Evolutionary conservation across 1,140 invertebrate genomes (phyloP), one percentile per base, ranked within the genome.

Genomic region (Oreohelix idahoensis): DNA sequence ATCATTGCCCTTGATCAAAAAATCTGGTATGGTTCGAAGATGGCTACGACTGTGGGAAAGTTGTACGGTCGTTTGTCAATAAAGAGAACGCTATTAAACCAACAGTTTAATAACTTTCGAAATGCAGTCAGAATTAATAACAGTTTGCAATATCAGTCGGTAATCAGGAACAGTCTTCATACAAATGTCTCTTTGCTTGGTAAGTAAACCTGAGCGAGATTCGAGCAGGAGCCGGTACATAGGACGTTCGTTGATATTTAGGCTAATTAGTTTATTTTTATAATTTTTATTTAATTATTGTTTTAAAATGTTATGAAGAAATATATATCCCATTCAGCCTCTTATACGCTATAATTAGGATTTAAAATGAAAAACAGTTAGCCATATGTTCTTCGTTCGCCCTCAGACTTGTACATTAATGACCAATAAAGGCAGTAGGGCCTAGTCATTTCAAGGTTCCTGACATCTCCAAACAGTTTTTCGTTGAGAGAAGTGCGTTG

Each of bases 131-230:
- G 29, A 13, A 23, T 35, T n/a, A n/a, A n/a, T n/a, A n/a, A n/a
- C n/a, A n/a, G n/a, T 66, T 5, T 32, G n/a, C 63, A 32, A 23
- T 66, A 66, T 66, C n/a, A 66, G 63, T 13, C 29, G 29, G 17
- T 35, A 35, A 32, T 66, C 1, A 66, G 23, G 42, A 74, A 42
- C 36, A 39, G n/a, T 49, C 10, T 74, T 49, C 71, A 74, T 42
- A 29, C 71, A 74, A 74, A 74, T 74, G 71, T 26, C 4, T 5
- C 71, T 26, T 42, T 74, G 32, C 71, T 74, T 8, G 71, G 71
- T 74, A 42, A 74, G 38, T 39, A 32, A 29, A 66, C 29, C 5
- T 5, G 8, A 29, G 8, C n/a, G 26, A n/a, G 26, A 58, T 8
- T 13, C 5, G 2, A 23, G 13, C 13, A 23, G 26, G 23, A 15